A percentile compares a stretch with the other conserved stretches of the same genome.
phyloP scores from a whole-genome alignment of 1,140 invertebrate species.

The Zaprionus ghesquierei region DNA sequence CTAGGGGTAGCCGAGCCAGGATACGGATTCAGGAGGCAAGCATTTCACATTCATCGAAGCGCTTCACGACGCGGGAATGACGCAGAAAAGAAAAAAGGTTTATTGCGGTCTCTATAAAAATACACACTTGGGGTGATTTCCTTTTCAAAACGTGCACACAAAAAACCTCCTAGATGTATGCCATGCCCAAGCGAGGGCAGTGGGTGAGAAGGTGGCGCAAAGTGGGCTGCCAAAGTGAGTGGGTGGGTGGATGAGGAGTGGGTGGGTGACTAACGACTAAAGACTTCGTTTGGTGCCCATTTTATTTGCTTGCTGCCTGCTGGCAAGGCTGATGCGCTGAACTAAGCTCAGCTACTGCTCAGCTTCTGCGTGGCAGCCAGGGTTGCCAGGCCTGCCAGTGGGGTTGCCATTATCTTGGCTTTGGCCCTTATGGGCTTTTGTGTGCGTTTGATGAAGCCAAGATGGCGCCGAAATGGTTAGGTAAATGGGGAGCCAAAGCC shows the following conservation, averaged over 20 bases:
- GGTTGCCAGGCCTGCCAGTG: slow-evolving; percentile 21
- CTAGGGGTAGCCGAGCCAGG: not conserved
- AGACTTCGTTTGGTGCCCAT: slow-evolving; percentile 77
- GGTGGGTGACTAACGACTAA: slow-evolving; percentile 60
- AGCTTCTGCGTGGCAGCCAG: slow-evolving; percentile 9
- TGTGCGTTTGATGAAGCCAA: slow-evolving; percentile 80
- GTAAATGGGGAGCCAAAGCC: slow-evolving; percentile 43
- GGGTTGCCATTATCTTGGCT: slow-evolving; percentile 75
- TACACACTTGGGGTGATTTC: slow-evolving; percentile 80
- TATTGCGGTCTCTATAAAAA: slow-evolving; percentile 81
- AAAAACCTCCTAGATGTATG: slow-evolving; percentile 46
- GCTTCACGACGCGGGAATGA: slow-evolving; percentile 29
- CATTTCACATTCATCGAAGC: slow-evolving; percentile 50
- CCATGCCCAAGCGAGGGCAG: not conserved
- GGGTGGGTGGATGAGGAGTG: slow-evolving; percentile 23
- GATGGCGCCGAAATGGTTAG: slow-evolving; percentile 72
- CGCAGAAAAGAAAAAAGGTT: slow-evolving; percentile 74
- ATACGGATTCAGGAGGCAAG: slow-evolving; percentile 19
- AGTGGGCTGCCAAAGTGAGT: slow-evolving; percentile 13
- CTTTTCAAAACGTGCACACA: slow-evolving; percentile 67
- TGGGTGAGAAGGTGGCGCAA: slow-evolving; percentile 2
- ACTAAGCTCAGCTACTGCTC: slow-evolving; percentile 38
- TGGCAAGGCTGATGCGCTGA: slow-evolving; percentile 11
- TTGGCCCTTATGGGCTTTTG: slow-evolving; percentile 80
- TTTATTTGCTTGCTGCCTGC: slow-evolving; percentile 68